Base-by-base conservation (phyloP, 2,888 invertebrate genomes). In the Caenorhabditis plicata region DNA sequence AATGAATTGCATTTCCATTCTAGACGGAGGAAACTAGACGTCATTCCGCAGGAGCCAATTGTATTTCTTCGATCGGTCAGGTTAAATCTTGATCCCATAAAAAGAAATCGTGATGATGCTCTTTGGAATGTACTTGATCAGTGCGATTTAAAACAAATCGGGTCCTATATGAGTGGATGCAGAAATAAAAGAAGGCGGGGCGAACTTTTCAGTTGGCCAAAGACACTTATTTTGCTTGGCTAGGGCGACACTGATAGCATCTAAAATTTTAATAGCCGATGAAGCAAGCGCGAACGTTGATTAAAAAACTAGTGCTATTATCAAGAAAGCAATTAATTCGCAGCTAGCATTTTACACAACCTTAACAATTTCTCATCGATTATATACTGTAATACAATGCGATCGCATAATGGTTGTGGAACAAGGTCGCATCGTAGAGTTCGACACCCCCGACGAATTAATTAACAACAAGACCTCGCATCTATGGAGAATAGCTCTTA, bases 261-360 rank as follows among this genome's bases (percentile, higher is more conserved):
- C 91, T 82, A 87, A 87, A 68, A 88, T 93, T 67, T 85, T 93
- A 0, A 88, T 92, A 68, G 85, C 93, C 70, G 92, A 93, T 80
- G 93, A 93, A 82, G 92, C 92, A 15, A 92, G 92, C 0, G 92
- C 92, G 1, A 92, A 92, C 81, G 91, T 92, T 8, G 92, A 93
- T 83, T 54, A 44, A 19, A 40, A 35, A 13, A 50, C 80, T 2
- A 80, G 80, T 49, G 65, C 73, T 0, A 49, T 75, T 23, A 78
- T 80, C 39, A 80, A 80, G 44, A 52, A 60, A 15, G 77, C 80
- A 0, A 72, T 80, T 13, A 50, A 74, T 1, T 41, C 47, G 8
- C 53, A 60, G 17, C 80, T 80, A 55, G 63, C 61, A 11, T 46
- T 66, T 3, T 74, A 78, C 15, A 81, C 81, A 5, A 91, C 92